phyloP scores from a whole-genome alignment of 2,113 vertebrate genomes.

The Aramus guarauna region DNA sequence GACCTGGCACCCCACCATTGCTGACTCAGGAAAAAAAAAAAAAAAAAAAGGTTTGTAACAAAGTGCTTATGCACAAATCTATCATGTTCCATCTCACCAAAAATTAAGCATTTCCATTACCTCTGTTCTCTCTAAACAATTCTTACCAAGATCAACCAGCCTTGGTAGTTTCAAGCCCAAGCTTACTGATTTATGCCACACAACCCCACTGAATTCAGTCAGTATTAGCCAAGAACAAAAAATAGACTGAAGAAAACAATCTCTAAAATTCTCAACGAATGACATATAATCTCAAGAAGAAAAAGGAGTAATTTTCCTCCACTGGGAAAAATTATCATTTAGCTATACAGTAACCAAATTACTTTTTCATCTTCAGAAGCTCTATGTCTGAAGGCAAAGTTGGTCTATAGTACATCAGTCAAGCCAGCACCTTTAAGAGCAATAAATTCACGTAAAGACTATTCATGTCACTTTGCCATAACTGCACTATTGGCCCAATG shows the following conservation, averaged over 20 bases:
- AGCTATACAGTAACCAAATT: not conserved
- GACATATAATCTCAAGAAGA: not conserved
- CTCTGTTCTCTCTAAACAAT: not conserved
- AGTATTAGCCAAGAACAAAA: not conserved
- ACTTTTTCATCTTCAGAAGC: not conserved
- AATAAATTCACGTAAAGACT: not conserved
- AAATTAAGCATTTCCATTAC: not conserved
- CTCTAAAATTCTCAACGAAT: not conserved
- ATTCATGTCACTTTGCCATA: not conserved
- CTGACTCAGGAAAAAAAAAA: not conserved
- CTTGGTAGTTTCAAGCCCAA: not conserved
- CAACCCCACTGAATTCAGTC: not conserved
- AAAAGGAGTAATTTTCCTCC: not conserved
- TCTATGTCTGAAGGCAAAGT: not conserved
- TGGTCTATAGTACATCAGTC: not conserved
- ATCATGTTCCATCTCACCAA: not conserved
- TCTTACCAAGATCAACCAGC: not conserved
- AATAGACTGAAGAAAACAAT: not conserved
- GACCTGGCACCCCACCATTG: not conserved
- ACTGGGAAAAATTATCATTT: not conserved
- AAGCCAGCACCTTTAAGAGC: not conserved
- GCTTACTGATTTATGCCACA: not conserved
- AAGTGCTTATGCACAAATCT: not conserved
- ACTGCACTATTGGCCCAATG: not conserved
- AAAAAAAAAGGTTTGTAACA: not conserved